Conservation (phyloP, 2,888 invertebrate species). For the Hermaeophaga mercurialis region DNA sequence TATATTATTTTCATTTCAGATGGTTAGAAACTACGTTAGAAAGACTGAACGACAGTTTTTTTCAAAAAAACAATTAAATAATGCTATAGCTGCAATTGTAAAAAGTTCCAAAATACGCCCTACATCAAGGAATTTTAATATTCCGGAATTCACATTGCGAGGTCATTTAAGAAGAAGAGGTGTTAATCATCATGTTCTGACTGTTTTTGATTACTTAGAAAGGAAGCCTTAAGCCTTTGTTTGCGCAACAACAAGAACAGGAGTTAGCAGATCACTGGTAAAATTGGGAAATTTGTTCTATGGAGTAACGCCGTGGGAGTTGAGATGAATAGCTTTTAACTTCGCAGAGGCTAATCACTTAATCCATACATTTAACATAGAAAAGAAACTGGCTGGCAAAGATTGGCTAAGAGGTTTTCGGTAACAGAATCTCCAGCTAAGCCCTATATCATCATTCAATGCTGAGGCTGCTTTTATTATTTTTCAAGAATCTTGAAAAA, state of each 20-base stretch:
- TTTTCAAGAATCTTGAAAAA: too few species aligned
- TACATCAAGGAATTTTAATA: slow-evolving; percentile 26
- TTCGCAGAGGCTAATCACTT: slow-evolving; percentile 25
- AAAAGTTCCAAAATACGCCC: slow-evolving; percentile 9
- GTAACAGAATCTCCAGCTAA: slow-evolving; percentile 24
- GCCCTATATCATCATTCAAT: slow-evolving; percentile 28
- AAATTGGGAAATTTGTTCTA: slow-evolving; percentile 29
- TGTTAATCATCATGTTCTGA: background rate
- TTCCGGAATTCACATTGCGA: slow-evolving; percentile 3
- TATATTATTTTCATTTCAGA: too few species aligned
- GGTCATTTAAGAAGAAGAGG: slow-evolving; percentile 16
- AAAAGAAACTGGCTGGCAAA: slow-evolving; percentile 8
- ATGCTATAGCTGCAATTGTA: slow-evolving; percentile 15
- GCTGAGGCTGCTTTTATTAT: slow-evolving; percentile 23
- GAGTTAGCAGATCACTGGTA: slow-evolving; percentile 23
- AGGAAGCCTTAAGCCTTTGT: slow-evolving; percentile 14
- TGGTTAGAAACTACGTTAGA: too few species aligned
- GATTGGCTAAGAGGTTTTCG: slow-evolving; percentile 9
- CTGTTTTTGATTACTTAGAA: background rate
- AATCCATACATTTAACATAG: slow-evolving; percentile 13
- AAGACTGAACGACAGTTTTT: too few species aligned
- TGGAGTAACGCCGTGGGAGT: slow-evolving; percentile 23
- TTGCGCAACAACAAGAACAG: slow-evolving; percentile 27
- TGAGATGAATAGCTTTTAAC: slow-evolving; percentile 24
- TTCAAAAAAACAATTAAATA: background rate